Evolutionary conservation across 2,888 invertebrate genomes (phyloP).

Genomic region (Julus scandinavius): DNA sequence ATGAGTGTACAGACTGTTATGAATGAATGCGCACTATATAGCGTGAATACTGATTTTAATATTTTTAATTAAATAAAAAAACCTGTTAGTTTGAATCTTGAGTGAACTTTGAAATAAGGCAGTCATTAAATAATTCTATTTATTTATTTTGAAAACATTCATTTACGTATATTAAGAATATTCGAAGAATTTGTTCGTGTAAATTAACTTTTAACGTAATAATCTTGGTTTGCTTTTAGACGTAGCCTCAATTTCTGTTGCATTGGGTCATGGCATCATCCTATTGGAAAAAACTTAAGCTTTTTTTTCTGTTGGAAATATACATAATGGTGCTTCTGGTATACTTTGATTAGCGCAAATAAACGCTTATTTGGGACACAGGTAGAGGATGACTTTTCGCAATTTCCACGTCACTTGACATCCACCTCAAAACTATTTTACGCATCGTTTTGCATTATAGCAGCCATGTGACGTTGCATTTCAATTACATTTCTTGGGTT

Average conservation of each 20-base stretch:
- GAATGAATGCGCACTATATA: no score
- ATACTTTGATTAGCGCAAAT: conserved; percentile 29
- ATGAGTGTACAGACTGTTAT: no score
- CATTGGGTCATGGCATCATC: not conserved
- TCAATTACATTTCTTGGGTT: not conserved
- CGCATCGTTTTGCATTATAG: not conserved
- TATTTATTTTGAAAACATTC: no score
- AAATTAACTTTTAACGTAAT: not conserved
- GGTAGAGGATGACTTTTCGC: conserved; percentile 6
- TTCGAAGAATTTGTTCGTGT: not conserved
- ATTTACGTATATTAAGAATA: not conserved
- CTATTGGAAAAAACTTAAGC: not conserved
- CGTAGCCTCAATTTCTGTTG: not conserved
- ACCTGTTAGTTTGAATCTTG: no score
- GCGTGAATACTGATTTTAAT: no score
- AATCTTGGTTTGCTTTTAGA: not conserved
- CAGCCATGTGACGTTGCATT: not conserved
- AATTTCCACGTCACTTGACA: conserved; percentile 28
- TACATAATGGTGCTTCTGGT: not conserved
- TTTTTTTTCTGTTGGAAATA: not conserved
- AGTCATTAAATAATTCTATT: no score
- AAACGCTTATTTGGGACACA: conserved; percentile 8
- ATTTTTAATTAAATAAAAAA: no score
- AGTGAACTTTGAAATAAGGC: no score
- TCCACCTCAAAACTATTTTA: not conserved